Base-by-base conservation (phyloP, 2,113 vertebrate genomes). In the Nematolebias whitei region DNA sequence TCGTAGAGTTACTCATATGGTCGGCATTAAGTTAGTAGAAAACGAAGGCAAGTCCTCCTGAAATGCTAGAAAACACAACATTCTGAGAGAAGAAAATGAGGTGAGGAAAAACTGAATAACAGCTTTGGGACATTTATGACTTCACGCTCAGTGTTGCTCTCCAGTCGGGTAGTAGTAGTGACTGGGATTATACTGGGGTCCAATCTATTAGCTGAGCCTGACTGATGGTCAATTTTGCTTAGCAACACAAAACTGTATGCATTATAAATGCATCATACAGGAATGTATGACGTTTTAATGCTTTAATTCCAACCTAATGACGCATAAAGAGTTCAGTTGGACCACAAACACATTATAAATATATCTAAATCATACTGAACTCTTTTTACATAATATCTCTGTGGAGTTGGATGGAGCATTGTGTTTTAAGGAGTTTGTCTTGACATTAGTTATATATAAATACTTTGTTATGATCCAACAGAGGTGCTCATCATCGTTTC, bases 51-150 rank as follows among this genome's bases (percentile, higher is more conserved):
- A 6, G 12, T 40, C 38, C 13, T 26, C 9, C 49, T 40, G 18
- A 63, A 57, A 45, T 63, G 51, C 22, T 56, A 12, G 14, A 20
- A 56, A 55, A n/a, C n/a, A 29, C n/a, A 19, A 35, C n/a, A 16
- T 12, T 23, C 19, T 18, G 22, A 47, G 22, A 60, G 41, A 35
- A 52, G 32, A 18, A 48, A 48, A 15, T 39, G 20, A 67, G 48
- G 47, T 19, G 20, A 54, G 52, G 26, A 54, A 16, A 38, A 49
- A 54, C 13, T 43, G 15, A 64, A 72, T 71, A 75, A 56, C 54
- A 68, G 62, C 20, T 52, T 60, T 61, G 40, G 14, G 69, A 58
- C 56, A 20, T 52, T 51, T 16, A 68, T 84, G 63, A 83, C 69
- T 70, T 85, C 66, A 11, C 52, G 41, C 59, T 76, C 11, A 49